Base-by-base conservation (phyloP, 2,888 invertebrate genomes). In the Callyntrura sp. region DNA sequence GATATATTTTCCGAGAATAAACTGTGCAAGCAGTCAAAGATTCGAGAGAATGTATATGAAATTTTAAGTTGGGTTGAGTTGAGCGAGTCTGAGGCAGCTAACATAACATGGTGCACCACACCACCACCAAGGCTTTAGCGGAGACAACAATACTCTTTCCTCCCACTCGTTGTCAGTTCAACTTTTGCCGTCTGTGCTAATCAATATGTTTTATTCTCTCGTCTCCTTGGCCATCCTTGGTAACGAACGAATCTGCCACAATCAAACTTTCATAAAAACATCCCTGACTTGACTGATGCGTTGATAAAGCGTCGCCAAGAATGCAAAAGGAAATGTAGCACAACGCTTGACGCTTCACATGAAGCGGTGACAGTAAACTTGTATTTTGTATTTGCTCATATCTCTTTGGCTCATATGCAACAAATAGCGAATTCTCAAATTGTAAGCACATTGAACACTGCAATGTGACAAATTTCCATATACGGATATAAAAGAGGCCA, bases 151-250 rank as follows among this genome's bases (percentile, higher is more conserved):
- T 51, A 55, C 55, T 55, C 17, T 55, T 55, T 55, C 55, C 14
- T 55, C 14, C 35, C 35, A 35, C 35, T 35, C 35, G 3, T 35
- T 35, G 2, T 35, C 35, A 35, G 35, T 35, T n/a, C 55, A 17
- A 17, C 17, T 57, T n/a, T 17, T 57, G 57, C 57, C 9, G 20
- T 65, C n/a, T 28, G 43, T 28, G 78, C 57, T 79, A 79, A 79
- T 79, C 78, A 79, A 79, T 79, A 79, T 35, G 35, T 35, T 11
- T 79, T 51, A 25, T 14, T 20, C n/a, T 11, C 12, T 25, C 17
- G 65, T 28, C 65, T 12, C 14, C 68, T 35, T 43, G 43, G 28
- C 78, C 78, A 28, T 79, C 78, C 78, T 79, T 79, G 57, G 78
- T 79, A 79, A 79, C 78, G 78, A 79, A 35, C 35, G 35, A 35